Conservation (phyloP, 1,140 invertebrate genomes). For the Zaprionus ghesquierei region DNA sequence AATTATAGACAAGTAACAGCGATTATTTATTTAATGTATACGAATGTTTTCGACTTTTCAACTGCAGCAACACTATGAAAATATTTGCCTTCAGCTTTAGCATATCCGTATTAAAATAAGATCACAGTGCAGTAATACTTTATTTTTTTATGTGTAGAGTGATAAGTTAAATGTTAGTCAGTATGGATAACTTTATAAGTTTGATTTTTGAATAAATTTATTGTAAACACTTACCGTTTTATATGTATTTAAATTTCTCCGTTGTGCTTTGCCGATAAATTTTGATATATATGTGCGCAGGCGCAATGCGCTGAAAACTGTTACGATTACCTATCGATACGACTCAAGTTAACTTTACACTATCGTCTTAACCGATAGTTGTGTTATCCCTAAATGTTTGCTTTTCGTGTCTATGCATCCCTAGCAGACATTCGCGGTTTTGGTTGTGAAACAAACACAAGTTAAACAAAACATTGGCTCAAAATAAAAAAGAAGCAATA, state of each 20-base stretch:
- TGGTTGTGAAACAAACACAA: slow-evolving; percentile 61
- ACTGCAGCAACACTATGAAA: slow-evolving; percentile 1
- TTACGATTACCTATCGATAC: neutral
- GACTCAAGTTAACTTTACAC: neutral
- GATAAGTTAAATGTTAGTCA: slow-evolving; percentile 39
- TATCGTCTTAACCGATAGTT: neutral
- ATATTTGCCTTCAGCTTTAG: slow-evolving; percentile 12
- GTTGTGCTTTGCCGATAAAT: neutral
- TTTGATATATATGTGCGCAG: neutral
- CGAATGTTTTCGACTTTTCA: slow-evolving; percentile 19
- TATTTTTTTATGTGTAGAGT: neutral
- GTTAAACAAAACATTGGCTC: slow-evolving; percentile 49
- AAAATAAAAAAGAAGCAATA: slow-evolving; percentile 13
- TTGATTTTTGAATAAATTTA: slow-evolving; percentile 47
- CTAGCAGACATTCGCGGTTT: slow-evolving; percentile 47
- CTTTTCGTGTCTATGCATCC: neutral
- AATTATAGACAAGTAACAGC: slow-evolving; percentile 1
- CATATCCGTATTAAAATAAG: slow-evolving; percentile 2
- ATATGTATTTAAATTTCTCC: neutral
- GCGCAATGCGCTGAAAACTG: neutral
- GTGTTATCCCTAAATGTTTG: slow-evolving; percentile 2
- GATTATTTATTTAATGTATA: slow-evolving; percentile 44
- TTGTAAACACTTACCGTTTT: slow-evolving; percentile 25
- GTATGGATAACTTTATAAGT: slow-evolving; percentile 18
- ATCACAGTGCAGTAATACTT: slow-evolving; percentile 2